These are phyloP conservation scores for Manacus vitellinus DNA, from an alignment of 2,113 vertebrate genomes.

Conservation along the genomic window DNA sequence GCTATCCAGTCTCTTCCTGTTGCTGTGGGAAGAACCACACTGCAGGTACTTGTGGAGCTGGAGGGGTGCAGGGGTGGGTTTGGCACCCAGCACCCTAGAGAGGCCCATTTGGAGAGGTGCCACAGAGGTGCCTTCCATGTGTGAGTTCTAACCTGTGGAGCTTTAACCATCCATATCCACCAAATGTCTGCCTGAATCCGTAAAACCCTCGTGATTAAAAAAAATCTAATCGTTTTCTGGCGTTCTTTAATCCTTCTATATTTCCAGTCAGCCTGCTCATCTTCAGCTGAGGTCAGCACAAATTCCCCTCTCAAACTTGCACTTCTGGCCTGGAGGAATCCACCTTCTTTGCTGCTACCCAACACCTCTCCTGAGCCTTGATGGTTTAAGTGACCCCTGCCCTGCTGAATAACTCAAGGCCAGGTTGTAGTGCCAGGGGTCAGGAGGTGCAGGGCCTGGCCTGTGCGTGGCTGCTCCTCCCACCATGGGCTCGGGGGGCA, in stretches of 20 bases:
- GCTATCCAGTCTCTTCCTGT: rapidly evolving
- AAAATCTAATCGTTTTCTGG: background rate
- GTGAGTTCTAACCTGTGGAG: background rate
- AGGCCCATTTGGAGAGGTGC: background rate
- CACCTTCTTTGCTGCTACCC: background rate
- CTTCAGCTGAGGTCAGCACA: background rate
- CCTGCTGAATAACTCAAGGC: background rate
- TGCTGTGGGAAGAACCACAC: background rate
- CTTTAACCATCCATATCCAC: background rate
- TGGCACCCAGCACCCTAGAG: background rate
- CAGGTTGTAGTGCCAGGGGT: background rate
- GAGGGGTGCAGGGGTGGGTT: background rate
- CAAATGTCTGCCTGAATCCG: background rate
- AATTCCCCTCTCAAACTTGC: background rate
- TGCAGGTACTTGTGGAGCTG: rapidly evolving
- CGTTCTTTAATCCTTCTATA: background rate
- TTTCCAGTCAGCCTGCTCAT: background rate
- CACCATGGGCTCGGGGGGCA: rapidly evolving
- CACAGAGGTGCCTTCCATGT: background rate
- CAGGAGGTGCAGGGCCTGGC: background rate
- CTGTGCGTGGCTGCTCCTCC: background rate
- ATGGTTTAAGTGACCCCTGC: background rate
- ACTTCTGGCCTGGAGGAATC: background rate
- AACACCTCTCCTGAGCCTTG: background rate
- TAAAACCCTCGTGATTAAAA: background rate